Conservation (phyloP, 2,888 invertebrate species). For the Trissoscelio sp. region DNA sequence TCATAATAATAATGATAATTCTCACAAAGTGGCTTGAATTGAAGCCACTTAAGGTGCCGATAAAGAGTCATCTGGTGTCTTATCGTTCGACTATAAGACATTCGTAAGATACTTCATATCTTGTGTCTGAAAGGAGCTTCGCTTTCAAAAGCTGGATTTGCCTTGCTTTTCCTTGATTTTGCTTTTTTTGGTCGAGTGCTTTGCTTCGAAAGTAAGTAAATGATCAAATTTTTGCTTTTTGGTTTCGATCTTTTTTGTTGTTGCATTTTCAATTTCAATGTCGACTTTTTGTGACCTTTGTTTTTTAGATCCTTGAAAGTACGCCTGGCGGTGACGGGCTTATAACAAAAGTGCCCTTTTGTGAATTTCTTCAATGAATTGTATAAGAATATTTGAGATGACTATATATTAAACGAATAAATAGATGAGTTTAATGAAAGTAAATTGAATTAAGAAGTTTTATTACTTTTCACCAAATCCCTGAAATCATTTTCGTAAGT, state of each 20-base stretch:
- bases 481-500: too few species aligned
- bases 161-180: conserved; percentile 14
- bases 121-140: conserved; percentile 32
- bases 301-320: conserved; percentile 51
- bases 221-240: too few species aligned
- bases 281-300: conserved; percentile 19
- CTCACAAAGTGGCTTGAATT: too few species aligned
- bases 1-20: too few species aligned
- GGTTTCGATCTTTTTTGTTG: background rate
- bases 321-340: conserved; percentile 1
- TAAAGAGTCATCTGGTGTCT: conserved; percentile 30
- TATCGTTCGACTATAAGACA: conserved; percentile 38
- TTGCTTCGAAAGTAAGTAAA: conserved; percentile 40
- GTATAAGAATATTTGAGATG: conserved; percentile 16
- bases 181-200: conserved; percentile 21
- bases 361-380: conserved; percentile 25
- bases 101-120: conserved; percentile 37
- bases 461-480: too few species aligned
- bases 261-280: conserved; percentile 1
- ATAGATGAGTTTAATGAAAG: background rate
- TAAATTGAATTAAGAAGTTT: background rate
- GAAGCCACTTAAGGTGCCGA: too few species aligned
- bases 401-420: conserved; percentile 7
- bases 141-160: conserved; percentile 29
- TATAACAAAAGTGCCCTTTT: conserved; percentile 7